Percentiles rank a stretch among this genome's conserved stretches.
Evolutionary conservation across 37 sponge, comb jelly and placozoan genomes (phyloP).

Genomic region (Beroe forskalii): DNA sequence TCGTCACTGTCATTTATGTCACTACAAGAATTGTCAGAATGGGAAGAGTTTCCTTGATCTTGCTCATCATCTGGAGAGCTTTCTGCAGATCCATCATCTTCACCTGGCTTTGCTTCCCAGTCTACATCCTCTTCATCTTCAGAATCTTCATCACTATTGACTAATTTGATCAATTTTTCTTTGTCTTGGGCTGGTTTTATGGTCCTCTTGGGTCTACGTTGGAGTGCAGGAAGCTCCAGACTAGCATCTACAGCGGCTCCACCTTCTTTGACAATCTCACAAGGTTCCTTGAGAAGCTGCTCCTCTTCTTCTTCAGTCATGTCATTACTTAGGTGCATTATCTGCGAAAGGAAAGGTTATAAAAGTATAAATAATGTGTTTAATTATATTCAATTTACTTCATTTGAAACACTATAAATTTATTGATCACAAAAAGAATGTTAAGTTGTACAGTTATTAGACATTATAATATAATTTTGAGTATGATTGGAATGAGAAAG

Average conservation of each 20-base stretch:
- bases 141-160: conserved; percentile 5
- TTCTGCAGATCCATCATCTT: neutral
- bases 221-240: neutral
- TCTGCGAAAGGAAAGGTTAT: too few species aligned
- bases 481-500: too few species aligned
- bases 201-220: conserved; percentile 7
- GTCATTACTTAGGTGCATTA: neutral
- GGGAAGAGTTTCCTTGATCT: neutral
- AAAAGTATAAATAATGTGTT: too few species aligned
- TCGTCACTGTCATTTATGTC: neutral
- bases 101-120: neutral
- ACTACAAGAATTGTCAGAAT: neutral
- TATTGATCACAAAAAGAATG: too few species aligned
- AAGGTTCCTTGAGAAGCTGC: neutral
- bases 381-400: too few species aligned
- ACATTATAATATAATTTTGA: too few species aligned
- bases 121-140: conserved; percentile 5
- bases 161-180: neutral
- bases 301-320: neutral
- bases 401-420: too few species aligned
- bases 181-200: conserved; percentile 37
- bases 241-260: neutral
- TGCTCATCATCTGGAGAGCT: neutral
- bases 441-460: too few species aligned
- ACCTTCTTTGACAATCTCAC: neutral